Base-by-base conservation (phyloP, 2,888 invertebrate genomes). In the Chloromyia formosa region DNA sequence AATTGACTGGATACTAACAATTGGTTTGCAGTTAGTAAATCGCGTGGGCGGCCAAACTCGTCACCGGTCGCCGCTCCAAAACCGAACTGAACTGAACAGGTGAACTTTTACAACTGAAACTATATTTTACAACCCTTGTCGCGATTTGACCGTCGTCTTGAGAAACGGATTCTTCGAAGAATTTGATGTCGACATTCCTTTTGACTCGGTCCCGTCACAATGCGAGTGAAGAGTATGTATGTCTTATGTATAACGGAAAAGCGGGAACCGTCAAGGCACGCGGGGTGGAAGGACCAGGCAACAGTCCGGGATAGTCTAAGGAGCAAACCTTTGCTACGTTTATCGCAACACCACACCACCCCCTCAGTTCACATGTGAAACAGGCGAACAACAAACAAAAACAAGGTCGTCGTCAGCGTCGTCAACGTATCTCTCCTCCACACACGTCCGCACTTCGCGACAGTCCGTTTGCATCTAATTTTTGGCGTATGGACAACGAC, bases 391-490 rank as follows among this genome's bases (percentile, higher is more conserved):
- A 35, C 27, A 49, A 18, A 16, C 62, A 18, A 71, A 71, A 71
- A 71, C 71, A 71, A 71, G 71, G 71, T 71, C 71, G 71, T 18
- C 71, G 71, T 35, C 54, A 4, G 35, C 27, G 27, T 35, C 27
- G 27, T 35, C 2, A 35, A 35, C 7, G 27, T 35, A 62, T 62
- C 45, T 66, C 49, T 20, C 2, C 16, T 3, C 23, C 60, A 56
- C 69, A 73, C 68, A 84, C 85, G 85, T 85, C 85, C 81, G 83
- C 81, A 83, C 85, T 81, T 82, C 83, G 82, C 85, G 84, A 81
- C 84, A 82, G 83, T 84, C 84, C 84, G 85, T 84, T 82, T 84
- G 83, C 85, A 84, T 85, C 85, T 85, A 85, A 84, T 83, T 83
- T 83, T 83, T 83, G 81, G 81, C 82, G 81, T 82, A 81, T 81